Evolutionary conservation across 2,797 vertebrate genomes (phyloP), one percentile per base, ranked within the genome.

Genomic region (Anomalospiza imberbis): DNA sequence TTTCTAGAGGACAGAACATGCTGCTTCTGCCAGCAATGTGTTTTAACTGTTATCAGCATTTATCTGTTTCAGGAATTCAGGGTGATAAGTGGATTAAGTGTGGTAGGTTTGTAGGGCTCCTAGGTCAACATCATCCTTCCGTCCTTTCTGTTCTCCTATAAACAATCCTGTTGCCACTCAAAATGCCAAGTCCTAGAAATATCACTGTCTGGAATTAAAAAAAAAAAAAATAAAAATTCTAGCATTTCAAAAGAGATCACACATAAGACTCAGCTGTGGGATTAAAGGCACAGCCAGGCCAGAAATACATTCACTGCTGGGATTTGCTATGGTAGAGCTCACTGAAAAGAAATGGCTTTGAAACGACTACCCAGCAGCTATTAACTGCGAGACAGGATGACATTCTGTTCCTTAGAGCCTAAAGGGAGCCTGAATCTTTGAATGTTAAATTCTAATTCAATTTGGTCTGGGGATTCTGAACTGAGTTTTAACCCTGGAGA

Each of bases 301-400:
- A 94, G 96, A 94, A 96, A 91, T 94, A 95, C 91, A 85, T 93
- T 96, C 91, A 76, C 88, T 96, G 91, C 93, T 94, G 93, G 94
- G 94, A 97, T 96, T 96, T 95, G 96, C 95, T 94, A 94, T 90
- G 94, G 94, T 95, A 93, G 83, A 91, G 88, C 94, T 90, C 3
- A 6, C 88, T 94, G 91, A 96, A 96, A 96, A 96, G 94, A 96
- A 95, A 96, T 88, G 93, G 95, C 93, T 97, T 97, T 97, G 94
- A 96, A 94, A 96, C 5, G 31, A 94, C 93, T 94, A 95, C 85
- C 91, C 94, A 93, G 93, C 91, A 94, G 93, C 96, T 95, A 96
- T 93, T 96, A 96, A 91, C 91, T 93, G 44, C 1, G 2, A 96
- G 94, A 92, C 88, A 91, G 85, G 91, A 86, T 94, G 93, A 93